phyloP scores from a whole-genome alignment of 2,797 vertebrate species.

The Sebastiscus albofasciatus region DNA sequence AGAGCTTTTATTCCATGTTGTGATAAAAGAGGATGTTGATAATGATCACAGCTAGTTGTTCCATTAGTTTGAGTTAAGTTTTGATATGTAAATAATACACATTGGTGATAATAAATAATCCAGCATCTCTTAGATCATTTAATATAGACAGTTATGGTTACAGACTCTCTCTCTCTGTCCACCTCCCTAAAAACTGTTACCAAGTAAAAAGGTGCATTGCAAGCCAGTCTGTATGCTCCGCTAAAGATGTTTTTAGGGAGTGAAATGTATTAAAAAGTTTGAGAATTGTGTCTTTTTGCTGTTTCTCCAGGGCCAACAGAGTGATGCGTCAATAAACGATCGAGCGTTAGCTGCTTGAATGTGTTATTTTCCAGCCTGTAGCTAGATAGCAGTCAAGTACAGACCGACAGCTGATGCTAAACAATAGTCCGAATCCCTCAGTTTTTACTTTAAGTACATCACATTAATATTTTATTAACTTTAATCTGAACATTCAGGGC shows the following conservation, averaged over 20 bases:
- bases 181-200: no score
- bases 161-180: no score
- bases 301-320: no score
- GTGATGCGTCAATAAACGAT: not conserved
- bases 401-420: not conserved
- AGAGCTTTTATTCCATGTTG: not conserved
- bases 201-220: not conserved
- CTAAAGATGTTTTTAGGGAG: not conserved
- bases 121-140: no score
- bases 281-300: not conserved
- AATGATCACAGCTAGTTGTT: not conserved
- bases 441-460: not conserved
- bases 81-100: not conserved
- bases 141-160: no score
- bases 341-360: no score
- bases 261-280: not conserved
- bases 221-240: not conserved
- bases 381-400: no score
- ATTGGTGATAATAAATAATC: no score
- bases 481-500: not conserved
- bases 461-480: not conserved
- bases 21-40: slow-evolving; percentile 4
- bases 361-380: no score
- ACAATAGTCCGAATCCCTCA: not conserved
- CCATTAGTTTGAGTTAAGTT: not conserved